Evolutionary conservation across 2,888 invertebrate species (phyloP).

Genomic region (Meliscaeva auricollis): DNA sequence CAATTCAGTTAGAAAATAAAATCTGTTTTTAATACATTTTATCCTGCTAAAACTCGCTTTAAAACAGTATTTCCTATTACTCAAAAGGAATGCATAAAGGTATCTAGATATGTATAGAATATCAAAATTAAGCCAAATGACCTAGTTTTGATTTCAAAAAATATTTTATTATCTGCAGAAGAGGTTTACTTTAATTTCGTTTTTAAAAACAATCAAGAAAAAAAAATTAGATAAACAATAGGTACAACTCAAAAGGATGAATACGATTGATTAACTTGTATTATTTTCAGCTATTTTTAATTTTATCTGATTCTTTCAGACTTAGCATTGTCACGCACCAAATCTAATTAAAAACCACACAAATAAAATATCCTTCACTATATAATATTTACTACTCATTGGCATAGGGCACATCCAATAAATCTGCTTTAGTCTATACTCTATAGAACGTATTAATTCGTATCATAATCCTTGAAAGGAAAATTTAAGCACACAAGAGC

Average conservation of each 20-base stretch:
- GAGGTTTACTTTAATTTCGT: too few relatives aligned
- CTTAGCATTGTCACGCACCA: conserved; percentile 33
- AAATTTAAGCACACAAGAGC: conserved; percentile 51
- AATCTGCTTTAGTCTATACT: not conserved
- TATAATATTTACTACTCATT: conserved; percentile 43
- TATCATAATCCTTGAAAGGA: conserved; percentile 35
- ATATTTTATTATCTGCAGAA: too few relatives aligned
- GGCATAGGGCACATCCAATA: conserved; percentile 18
- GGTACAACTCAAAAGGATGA: not conserved
- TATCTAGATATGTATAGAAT: too few relatives aligned
- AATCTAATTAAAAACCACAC: conserved; percentile 43
- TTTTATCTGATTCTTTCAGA: conserved; percentile 27
- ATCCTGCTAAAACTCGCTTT: too few relatives aligned
- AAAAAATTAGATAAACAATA: too few relatives aligned
- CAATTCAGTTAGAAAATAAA: too few relatives aligned
- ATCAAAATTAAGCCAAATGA: too few relatives aligned
- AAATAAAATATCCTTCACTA: conserved; percentile 4
- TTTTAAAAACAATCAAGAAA: too few relatives aligned
- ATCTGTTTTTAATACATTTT: too few relatives aligned
- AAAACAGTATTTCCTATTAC: too few relatives aligned
- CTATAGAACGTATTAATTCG: conserved; percentile 42
- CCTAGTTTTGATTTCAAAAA: too few relatives aligned
- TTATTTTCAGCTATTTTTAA: not conserved
- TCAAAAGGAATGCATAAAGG: too few relatives aligned
- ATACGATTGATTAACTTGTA: not conserved